phyloP scores from a whole-genome alignment of 2,888 invertebrate species.

The Bruchidius siliquastri region DNA sequence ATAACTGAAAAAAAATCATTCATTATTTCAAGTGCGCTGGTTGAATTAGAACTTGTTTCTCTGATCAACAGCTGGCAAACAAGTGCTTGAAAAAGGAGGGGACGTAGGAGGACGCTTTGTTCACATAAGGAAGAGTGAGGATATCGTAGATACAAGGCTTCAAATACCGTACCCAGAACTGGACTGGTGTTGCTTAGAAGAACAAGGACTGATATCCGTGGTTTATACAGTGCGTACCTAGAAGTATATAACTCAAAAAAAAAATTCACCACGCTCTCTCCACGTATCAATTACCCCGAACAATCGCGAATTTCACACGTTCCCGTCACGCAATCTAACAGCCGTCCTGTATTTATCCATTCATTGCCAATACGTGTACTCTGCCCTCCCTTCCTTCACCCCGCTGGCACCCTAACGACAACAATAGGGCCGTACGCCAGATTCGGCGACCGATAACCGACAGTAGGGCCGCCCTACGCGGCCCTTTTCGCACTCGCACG shows the following conservation, averaged over 20 bases:
- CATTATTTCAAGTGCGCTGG: no score
- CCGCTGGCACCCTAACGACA: slow-evolving; percentile 31
- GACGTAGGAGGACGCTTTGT: no score
- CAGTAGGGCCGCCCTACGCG: slow-evolving; percentile 6
- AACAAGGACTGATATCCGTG: no score
- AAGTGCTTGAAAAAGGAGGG: no score
- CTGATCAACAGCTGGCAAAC: no score
- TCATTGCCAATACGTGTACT: slow-evolving; percentile 20
- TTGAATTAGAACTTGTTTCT: no score
- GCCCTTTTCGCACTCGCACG: neutral
- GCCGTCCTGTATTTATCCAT: slow-evolving; percentile 15
- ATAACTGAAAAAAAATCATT: no score
- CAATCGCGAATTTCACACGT: slow-evolving; percentile 37
- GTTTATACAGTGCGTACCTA: no score
- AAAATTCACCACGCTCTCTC: slow-evolving; percentile 34
- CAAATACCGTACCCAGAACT: no score
- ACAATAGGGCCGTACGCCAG: slow-evolving; percentile 43
- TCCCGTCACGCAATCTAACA: slow-evolving; percentile 30
- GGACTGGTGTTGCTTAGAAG: no score
- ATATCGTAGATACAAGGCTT: no score
- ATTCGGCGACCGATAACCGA: slow-evolving; percentile 41
- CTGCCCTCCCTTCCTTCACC: slow-evolving; percentile 5
- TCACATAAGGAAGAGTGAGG: no score
- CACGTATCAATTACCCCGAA: slow-evolving; percentile 21
- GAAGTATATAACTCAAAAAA: neutral